A percentile compares a stretch with the other conserved stretches of the same genome.
phyloP scores from a whole-genome alignment of 92 coral and sea anemone species.

The Phymanthus crucifer region DNA sequence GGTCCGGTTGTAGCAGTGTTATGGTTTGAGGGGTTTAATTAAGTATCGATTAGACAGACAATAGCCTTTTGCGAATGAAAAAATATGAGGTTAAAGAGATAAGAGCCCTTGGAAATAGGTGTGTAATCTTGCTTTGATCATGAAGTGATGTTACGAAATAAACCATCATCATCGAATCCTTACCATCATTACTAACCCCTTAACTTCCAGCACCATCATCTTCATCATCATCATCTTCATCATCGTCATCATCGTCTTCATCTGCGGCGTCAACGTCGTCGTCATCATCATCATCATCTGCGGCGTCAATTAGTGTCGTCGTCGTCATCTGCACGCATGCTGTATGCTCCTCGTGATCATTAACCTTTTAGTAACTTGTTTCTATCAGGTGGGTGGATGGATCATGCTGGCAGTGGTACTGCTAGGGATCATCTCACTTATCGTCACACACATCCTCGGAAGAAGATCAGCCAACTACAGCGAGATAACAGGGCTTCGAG shows the following conservation, averaged over 20 bases:
- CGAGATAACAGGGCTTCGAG: slow-evolving; percentile 38
- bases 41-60: background rate
- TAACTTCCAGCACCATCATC: background rate
- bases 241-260: background rate
- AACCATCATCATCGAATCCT: background rate
- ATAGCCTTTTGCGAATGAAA: background rate
- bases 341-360: background rate
- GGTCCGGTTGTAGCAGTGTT: too few species aligned
- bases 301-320: too few species aligned
- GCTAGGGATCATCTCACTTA: slow-evolving; percentile 66
- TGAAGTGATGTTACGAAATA: too few species aligned
- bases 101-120: background rate
- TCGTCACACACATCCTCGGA: slow-evolving; percentile 72
- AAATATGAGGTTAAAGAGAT: background rate
- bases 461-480: slow-evolving; percentile 42
- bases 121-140: too few species aligned
- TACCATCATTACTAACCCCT: background rate
- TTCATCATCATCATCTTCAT: background rate
- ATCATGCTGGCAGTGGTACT: slow-evolving; percentile 80
- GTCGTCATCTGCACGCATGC: too few species aligned
- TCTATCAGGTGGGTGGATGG: slow-evolving; percentile 87
- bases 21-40: background rate
- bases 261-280: background rate
- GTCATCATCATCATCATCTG: background rate
- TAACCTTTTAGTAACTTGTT: background rate